Evolutionary conservation across 2,797 vertebrate genomes (phyloP), one percentile per base, ranked within the genome.

Genomic region (Tachyglossus aculeatus): DNA sequence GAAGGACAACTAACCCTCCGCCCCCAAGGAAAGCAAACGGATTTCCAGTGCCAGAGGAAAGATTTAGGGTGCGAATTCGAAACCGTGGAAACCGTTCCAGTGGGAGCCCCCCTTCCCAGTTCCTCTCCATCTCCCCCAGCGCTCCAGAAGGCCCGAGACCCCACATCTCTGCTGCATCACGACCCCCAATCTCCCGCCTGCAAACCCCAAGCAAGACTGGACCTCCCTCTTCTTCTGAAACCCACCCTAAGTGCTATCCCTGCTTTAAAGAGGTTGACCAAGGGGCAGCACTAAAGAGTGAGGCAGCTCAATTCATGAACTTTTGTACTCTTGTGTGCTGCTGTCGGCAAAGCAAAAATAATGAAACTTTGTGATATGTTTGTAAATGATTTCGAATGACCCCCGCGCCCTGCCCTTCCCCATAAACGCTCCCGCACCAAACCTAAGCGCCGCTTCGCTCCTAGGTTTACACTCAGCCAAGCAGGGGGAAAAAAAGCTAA

Each of bases 331-430:
- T 88, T 93, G 85, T 94, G 81, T 92, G 88, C 88, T 88, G 94
- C 94, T 96, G 95, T 96, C 94, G 88, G 64, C 88, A 86, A 88
- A 87, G 82, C 83, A 86, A 94, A 95, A 97, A 96, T 95, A 96
- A 96, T 96, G 94, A 94, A 97, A 95, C 90, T 94, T 96, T 91
- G 89, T 92, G 94, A 95, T 96, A 93, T 94, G 88, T 95, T 96
- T 96, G 93, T 95, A 94, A 97, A 97, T 96, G 93, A 95, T 96
- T 96, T 90, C 38, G 78, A 84, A 85, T 97, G 96, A 97, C 96
- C 96, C 93, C n/a, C 83, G 89, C 82, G 91, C 93, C 94, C 96
- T 94, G 89, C 90, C 91, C 91, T 92, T 93, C 90, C 93, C 89
- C 91, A 93, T 93, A 93, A 94, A 92, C 74, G 74, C 70, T 51